Base-by-base conservation (phyloP, 2,888 invertebrate genomes). In the Heteromurus nitidus region DNA sequence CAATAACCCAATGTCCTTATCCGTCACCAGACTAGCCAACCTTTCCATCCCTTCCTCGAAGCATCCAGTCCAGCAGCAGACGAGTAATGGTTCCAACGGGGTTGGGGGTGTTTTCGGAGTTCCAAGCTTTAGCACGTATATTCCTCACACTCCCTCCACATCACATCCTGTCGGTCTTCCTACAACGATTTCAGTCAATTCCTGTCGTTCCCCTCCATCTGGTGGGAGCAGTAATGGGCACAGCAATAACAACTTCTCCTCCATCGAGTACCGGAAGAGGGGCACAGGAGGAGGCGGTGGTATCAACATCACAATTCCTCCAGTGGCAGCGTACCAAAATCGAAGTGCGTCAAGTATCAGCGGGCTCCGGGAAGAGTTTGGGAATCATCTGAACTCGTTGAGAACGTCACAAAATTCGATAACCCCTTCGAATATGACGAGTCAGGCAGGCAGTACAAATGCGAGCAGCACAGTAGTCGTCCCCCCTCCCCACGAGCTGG, bases 321-420 rank as follows among this genome's bases (percentile, higher is more conserved):
- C 82, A 1, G 80, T 82, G 0, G 75, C 85, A 2, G 82, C 83
- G 2, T 85, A 85, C 58, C 85, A 85, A 55, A 85, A 85, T 44
- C 62, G 85, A 67, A 85, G 85, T 47, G 80, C 80, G 0, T 82
- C 80, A 22, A 83, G 83, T 50, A 85, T 83, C 60, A 80, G 76
- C 30, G 85, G 85, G 20, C 73, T 85, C 5, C 81, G 80, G 26
- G 85, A 85, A 47, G 85, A 85, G 31, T 84, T 79, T 58, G 80
- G 77, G 24, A 42, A 82, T 75, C 58, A 82, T 55, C 64, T 83
- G 20, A 85, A 80, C 42, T 85, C 83, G 1, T 31, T 83, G 11
- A 26, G 83, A 72, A 85, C 82, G 7, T 85, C 85, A 22, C 80
- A 83, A 77, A 85, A 79, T 67, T 83, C 83, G 24, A 81, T 81